Conservation (phyloP, 2,888 invertebrate genomes). For the Plagodis dolabraria region DNA sequence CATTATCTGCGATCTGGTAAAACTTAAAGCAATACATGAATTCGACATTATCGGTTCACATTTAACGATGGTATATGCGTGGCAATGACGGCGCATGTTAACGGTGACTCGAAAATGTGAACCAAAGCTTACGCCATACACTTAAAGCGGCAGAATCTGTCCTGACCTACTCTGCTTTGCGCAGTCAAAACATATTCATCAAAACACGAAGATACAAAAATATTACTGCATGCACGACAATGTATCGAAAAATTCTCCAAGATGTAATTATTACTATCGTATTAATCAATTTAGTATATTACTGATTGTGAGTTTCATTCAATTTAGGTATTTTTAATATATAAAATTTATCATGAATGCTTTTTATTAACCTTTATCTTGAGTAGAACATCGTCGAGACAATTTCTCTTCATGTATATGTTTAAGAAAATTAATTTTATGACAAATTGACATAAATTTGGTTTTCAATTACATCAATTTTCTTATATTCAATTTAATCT, state of each 20-base stretch:
- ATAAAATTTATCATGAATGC: conserved; percentile 18
- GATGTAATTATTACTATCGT: conserved; percentile 43
- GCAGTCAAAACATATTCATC: conserved; percentile 61
- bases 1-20: conserved; percentile 70
- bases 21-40: conserved; percentile 64
- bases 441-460: too few relatives aligned
- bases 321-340: conserved; percentile 18
- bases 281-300: conserved; percentile 41
- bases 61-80: conserved; percentile 48
- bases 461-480: too few relatives aligned
- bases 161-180: conserved; percentile 43
- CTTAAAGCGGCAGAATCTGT: conserved; percentile 71
- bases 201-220: conserved; percentile 68
- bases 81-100: conserved; percentile 39
- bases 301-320: conserved; percentile 33
- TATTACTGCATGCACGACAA: conserved; percentile 79
- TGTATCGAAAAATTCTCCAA: conserved; percentile 74
- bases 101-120: conserved; percentile 62
- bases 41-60: conserved; percentile 62
- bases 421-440: too few relatives aligned
- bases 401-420: background rate
- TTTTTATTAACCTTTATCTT: conserved; percentile 5
- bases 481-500: too few relatives aligned
- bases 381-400: conserved; percentile 28
- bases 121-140: conserved; percentile 76